A percentile compares a stretch with the other conserved stretches of the same genome.
phyloP scores from a whole-genome alignment of 2,797 vertebrate genomes.

The Salarias fasciatus region DNA sequence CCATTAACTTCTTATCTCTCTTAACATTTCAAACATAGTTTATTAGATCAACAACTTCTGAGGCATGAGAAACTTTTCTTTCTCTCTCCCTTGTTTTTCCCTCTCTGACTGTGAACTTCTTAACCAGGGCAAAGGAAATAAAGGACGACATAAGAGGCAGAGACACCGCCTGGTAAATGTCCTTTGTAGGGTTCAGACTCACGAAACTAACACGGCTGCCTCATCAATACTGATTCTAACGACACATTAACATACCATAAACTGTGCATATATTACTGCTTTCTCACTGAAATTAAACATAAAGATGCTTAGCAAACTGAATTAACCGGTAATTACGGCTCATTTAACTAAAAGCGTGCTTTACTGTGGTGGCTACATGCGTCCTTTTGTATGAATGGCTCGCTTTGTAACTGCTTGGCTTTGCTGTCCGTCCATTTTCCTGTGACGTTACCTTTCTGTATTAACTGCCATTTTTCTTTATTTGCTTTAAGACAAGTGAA shows the following conservation, averaged over 20 bases:
- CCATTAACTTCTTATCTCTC: slow-evolving; percentile 36
- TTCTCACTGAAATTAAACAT: slow-evolving; percentile 2
- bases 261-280: slow-evolving; percentile 26
- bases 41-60: slow-evolving; percentile 36
- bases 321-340: slow-evolving; percentile 13
- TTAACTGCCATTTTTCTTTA: slow-evolving; percentile 26
- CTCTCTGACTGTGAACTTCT: slow-evolving; percentile 74
- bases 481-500: slow-evolving; percentile 63
- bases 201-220: slow-evolving; percentile 1
- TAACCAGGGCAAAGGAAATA: slow-evolving; percentile 87
- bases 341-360: slow-evolving; percentile 56
- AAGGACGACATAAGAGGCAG: slow-evolving; percentile 86
- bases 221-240: slow-evolving; percentile 24
- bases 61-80: slow-evolving; percentile 55
- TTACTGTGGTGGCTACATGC: slow-evolving; percentile 28
- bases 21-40: slow-evolving; percentile 33
- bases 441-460: slow-evolving; percentile 13
- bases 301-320: slow-evolving; percentile 27
- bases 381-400: slow-evolving; percentile 27
- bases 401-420: slow-evolving; percentile 39
- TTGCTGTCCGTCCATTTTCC: slow-evolving; percentile 15
- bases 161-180: slow-evolving; percentile 85
- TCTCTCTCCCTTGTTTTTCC: slow-evolving; percentile 53
- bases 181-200: slow-evolving; percentile 48
- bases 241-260: slow-evolving; percentile 16